Evolutionary conservation across 2,888 invertebrate genomes (phyloP), one percentile per base, ranked within the genome.

Genomic region (Athetis lepigone): DNA sequence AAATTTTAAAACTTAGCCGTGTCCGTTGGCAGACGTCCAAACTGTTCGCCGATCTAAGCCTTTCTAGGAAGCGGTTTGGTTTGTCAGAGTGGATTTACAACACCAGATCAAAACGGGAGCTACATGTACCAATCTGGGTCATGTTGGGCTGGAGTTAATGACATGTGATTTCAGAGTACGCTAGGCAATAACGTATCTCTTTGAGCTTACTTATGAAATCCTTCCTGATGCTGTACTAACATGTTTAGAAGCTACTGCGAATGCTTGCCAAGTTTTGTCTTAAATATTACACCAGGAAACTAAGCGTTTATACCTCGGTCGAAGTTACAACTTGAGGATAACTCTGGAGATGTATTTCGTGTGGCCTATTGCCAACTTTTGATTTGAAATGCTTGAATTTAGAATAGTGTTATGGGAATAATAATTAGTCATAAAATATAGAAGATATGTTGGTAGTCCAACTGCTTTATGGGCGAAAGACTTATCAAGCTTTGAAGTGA

Each of bases 21-120:
- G 39, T 68, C 51, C 43, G 37, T 73, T 80, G 79, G 79, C 77
- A 59, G 21, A 52, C 45, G 42, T 75, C 77, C 81, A 77, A 64
- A 43, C 18, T 60, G 47, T 42, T 33, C 50, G 37, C n/a, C 42
- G 37, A 55, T 56, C 63, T 63, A 58, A 72, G 67, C 60, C 68
- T 72, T 75, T 64, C 61, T 46, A 46, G 57, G 59, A 74, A 69
- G 52, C 40, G 57, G 25, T 66, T 33, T 51, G 67, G 49, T 59
- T 55, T 73, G 57, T 70, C 57, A 57, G 42, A 58, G 57, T 73
- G 47, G 69, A 63, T 76, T 55, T 72, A 65, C 66, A 70, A 54
- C 58, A 67, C 55, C 67, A 68, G 68, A 77, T 68, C 69, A 66
- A 65, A 69, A 60, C 19, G 54, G 49, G 59, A 54, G 59, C 29